Conservation (phyloP, 2,888 invertebrate genomes). For the Cosmia pyralina region DNA sequence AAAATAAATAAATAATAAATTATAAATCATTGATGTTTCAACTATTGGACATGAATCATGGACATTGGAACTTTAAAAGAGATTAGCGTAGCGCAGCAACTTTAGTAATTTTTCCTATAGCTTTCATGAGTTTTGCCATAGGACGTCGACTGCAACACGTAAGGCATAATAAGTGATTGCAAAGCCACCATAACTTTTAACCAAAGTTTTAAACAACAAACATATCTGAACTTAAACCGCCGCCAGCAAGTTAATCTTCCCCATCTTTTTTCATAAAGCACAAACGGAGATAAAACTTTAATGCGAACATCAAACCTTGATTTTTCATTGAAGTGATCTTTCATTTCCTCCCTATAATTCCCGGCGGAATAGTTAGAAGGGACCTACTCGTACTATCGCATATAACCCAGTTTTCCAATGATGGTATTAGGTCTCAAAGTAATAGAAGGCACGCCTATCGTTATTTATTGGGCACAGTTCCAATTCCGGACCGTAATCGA, state of each 20-base stretch:
- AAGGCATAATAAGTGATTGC: not conserved
- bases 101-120: not conserved
- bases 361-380: slow-evolving; percentile 41
- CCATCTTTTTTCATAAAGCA: slow-evolving; percentile 24
- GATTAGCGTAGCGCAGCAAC: not conserved
- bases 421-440: slow-evolving; percentile 56
- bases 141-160: not conserved
- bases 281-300: slow-evolving; percentile 43
- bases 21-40: too few relatives aligned
- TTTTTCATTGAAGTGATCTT: slow-evolving; percentile 50
- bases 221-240: not conserved
- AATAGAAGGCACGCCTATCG: slow-evolving; percentile 61
- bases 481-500: slow-evolving; percentile 58
- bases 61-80: not conserved
- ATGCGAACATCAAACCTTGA: slow-evolving; percentile 43
- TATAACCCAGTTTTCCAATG: slow-evolving; percentile 58
- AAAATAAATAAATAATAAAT: too few relatives aligned
- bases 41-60: not conserved
- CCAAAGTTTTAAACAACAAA: not conserved
- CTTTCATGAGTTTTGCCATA: not conserved
- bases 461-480: slow-evolving; percentile 63
- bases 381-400: slow-evolving; percentile 44
- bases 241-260: slow-evolving; percentile 5
- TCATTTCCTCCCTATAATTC: slow-evolving; percentile 53
- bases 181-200: not conserved